phyloP scores from a whole-genome alignment of 2,797 vertebrate species.

The Protonibea diacanthus region DNA sequence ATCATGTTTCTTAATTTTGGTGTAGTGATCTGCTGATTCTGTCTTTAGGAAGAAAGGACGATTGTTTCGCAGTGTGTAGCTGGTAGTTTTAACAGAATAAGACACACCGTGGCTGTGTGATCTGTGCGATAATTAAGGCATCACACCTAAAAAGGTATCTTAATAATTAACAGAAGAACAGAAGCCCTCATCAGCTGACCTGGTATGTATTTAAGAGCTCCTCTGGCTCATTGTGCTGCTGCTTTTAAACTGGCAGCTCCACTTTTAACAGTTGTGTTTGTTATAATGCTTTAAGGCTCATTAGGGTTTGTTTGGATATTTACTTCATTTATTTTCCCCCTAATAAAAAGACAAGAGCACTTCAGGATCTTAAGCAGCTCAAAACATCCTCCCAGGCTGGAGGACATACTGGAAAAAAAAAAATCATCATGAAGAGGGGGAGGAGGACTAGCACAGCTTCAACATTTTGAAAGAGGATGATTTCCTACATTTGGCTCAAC shows the following conservation, averaged over 20 bases:
- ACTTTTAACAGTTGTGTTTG: constrained; percentile 32
- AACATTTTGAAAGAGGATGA: background rate
- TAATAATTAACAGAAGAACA: constrained; percentile 27
- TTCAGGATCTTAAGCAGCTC: constrained; percentile 21
- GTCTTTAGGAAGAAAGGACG: background rate
- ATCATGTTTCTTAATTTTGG: background rate
- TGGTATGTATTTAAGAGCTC: constrained; percentile 10
- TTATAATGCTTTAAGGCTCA: constrained; percentile 42
- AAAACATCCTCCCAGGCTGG: background rate
- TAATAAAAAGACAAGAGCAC: constrained; percentile 23
- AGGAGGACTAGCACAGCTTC: background rate
- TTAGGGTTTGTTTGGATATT: constrained; percentile 53
- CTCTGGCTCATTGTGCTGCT: constrained; percentile 8
- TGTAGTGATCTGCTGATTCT: background rate
- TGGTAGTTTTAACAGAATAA: background rate
- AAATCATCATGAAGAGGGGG: constrained; percentile 22
- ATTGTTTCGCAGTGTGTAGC: background rate
- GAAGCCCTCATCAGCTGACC: constrained; percentile 14
- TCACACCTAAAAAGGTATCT: background rate
- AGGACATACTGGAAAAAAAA: constrained; percentile 37
- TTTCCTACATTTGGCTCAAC: background rate
- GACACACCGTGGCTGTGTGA: background rate
- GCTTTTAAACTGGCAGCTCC: constrained; percentile 21
- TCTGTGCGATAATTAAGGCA: constrained; percentile 32
- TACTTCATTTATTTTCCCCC: constrained; percentile 44